A percentile compares a stretch with the other conserved stretches of the same genome.
Conservation (phyloP, 1,140 invertebrate genomes). For the Zeugodacus cucurbitae region DNA sequence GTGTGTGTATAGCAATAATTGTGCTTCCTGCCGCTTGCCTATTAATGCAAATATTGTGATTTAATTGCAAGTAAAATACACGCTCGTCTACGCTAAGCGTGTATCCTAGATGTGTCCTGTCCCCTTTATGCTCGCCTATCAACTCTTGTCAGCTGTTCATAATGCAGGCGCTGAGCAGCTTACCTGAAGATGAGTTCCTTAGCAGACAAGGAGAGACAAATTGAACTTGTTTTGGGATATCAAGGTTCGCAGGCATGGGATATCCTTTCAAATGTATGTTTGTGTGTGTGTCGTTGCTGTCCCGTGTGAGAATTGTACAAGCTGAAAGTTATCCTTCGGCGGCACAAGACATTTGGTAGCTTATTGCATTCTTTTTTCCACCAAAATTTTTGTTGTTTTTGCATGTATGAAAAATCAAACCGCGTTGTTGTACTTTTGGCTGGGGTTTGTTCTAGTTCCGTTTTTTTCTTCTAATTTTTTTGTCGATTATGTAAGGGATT, state of each 20-base stretch:
- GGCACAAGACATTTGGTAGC: neutral
- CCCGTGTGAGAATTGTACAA: conserved; percentile 3
- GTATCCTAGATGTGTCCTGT: neutral
- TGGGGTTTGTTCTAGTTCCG: conserved; percentile 5
- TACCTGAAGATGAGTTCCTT: neutral
- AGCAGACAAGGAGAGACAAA: conserved; percentile 6
- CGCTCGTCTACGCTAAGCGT: neutral
- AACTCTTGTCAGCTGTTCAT: neutral
- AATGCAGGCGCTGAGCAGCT: neutral
- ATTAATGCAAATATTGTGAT: conserved; percentile 37
- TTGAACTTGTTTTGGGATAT: neutral
- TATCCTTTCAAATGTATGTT: neutral
- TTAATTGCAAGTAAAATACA: conserved; percentile 22
- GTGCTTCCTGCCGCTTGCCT: neutral
- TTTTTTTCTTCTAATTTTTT: neutral
- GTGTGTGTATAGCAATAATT: neutral
- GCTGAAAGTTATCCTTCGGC: neutral
- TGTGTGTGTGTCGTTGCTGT: neutral
- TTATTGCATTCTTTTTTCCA: neutral
- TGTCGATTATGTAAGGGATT: neutral
- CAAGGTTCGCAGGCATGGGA: neutral
- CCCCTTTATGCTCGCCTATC: neutral
- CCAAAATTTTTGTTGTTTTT: neutral
- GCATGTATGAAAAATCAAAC: neutral
- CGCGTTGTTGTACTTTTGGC: neutral